Evolutionary conservation across 2,797 vertebrate genomes (phyloP).

Genomic region (Sebastes iracundus): DNA sequence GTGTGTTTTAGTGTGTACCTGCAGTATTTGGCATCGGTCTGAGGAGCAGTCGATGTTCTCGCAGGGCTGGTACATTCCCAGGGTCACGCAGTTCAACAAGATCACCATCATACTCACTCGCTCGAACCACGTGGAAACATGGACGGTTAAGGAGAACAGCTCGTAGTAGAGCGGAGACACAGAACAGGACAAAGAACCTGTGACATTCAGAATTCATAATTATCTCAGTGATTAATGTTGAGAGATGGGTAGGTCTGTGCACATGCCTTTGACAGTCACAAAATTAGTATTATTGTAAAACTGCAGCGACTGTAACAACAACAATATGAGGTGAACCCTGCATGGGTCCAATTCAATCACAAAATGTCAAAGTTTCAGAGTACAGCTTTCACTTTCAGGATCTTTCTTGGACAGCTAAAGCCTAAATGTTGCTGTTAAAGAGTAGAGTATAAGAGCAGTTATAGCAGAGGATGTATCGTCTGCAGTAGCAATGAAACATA

Average conservation of each 20-base stretch:
- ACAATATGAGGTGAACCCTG: neutral
- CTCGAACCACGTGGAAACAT: slow-evolving; percentile 69
- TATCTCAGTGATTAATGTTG: neutral
- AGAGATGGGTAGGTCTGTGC: neutral
- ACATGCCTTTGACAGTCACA: neutral
- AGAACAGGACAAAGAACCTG: neutral
- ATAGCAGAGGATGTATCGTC: neutral
- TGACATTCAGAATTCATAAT: neutral
- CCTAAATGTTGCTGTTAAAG: neutral
- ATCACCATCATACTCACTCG: slow-evolving; percentile 96
- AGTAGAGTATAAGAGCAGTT: neutral
- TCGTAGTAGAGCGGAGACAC: neutral
- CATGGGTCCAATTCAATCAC: neutral
- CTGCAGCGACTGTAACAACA: no score
- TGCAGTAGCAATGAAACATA: neutral
- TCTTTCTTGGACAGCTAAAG: neutral
- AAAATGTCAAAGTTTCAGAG: neutral
- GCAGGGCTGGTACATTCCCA: slow-evolving; percentile 98
- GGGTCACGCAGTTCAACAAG: slow-evolving; percentile 95
- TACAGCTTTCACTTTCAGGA: neutral
- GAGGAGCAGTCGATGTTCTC: slow-evolving; percentile 97
- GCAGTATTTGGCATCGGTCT: slow-evolving; percentile 76
- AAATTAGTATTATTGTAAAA: neutral
- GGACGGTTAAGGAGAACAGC: slow-evolving; percentile 55
- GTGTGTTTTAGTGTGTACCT: slow-evolving; percentile 56